These are phyloP conservation scores for Tethea ocularis DNA, from an alignment of 2,888 invertebrate genomes.

Conservation along the genomic window DNA sequence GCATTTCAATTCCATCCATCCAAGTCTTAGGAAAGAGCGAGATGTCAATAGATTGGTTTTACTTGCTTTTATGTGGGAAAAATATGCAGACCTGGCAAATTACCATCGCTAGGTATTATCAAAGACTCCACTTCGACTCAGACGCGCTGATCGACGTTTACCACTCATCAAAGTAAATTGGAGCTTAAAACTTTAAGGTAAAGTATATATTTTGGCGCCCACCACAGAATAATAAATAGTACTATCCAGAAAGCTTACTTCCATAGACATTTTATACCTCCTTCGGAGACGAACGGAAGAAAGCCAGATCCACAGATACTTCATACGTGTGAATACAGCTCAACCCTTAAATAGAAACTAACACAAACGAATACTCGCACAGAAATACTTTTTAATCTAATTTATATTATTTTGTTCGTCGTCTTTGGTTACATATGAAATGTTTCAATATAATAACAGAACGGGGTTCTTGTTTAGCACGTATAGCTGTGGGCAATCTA, in stretches of 20 bases:
- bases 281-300: no score
- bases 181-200: background rate
- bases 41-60: background rate
- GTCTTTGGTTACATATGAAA: background rate
- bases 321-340: background rate
- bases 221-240: background rate
- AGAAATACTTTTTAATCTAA: slow-evolving; percentile 1
- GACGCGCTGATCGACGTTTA: background rate
- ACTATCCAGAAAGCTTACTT: no score
- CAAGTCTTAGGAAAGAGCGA: background rate
- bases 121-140: background rate
- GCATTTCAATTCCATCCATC: background rate
- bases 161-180: background rate
- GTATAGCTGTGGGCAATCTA: background rate
- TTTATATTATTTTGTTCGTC: background rate
- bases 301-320: background rate
- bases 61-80: background rate
- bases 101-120: background rate
- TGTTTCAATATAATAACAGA: background rate
- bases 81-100: background rate
- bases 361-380: background rate
- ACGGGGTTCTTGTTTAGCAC: background rate
- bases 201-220: background rate
- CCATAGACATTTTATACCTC: no score
- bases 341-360: background rate